A percentile compares a stretch with the other conserved stretches of the same genome.
Conservation (phyloP, 2,113 vertebrate species). For the Chamaetylas fuelleborni region DNA sequence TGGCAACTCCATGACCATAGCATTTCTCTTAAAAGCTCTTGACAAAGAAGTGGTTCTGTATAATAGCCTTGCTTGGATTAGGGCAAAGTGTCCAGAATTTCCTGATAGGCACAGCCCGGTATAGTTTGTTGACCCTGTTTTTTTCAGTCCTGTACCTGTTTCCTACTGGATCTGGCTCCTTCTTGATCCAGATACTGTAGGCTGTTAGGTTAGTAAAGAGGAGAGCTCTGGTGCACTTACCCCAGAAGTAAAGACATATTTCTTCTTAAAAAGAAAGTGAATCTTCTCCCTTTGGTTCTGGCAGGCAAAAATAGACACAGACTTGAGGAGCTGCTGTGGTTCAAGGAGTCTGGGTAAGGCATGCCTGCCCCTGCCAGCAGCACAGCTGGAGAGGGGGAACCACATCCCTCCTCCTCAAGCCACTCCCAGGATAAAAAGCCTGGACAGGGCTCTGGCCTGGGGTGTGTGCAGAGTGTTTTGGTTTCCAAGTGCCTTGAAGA, state of each 20-base stretch:
- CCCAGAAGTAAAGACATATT: not conserved
- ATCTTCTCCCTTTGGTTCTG: not conserved
- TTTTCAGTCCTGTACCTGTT: not conserved
- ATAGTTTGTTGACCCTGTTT: not conserved
- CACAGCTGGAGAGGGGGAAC: rapidly evolving
- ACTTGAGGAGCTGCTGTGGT: not conserved
- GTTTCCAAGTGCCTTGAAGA: not conserved
- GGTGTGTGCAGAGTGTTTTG: not conserved
- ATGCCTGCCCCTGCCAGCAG: not conserved
- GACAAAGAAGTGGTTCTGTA: not conserved
- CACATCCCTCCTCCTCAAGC: not conserved
- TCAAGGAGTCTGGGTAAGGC: not conserved
- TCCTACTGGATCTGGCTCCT: not conserved
- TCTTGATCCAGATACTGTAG: not conserved
- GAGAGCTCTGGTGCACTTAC: not conserved
- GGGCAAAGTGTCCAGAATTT: not conserved
- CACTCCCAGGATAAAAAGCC: not conserved
- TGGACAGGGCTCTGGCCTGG: not conserved
- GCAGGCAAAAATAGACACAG: not conserved
- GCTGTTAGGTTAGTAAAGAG: not conserved
- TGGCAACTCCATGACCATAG: not conserved
- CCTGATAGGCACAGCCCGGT: not conserved
- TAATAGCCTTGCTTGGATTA: not conserved
- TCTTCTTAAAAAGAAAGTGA: not conserved
- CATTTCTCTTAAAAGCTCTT: not conserved